Percentiles rank a stretch among this genome's conserved stretches.
Evolutionary conservation across 2,888 invertebrate species (phyloP).

Genomic region (Drosophila hamatofila): DNA sequence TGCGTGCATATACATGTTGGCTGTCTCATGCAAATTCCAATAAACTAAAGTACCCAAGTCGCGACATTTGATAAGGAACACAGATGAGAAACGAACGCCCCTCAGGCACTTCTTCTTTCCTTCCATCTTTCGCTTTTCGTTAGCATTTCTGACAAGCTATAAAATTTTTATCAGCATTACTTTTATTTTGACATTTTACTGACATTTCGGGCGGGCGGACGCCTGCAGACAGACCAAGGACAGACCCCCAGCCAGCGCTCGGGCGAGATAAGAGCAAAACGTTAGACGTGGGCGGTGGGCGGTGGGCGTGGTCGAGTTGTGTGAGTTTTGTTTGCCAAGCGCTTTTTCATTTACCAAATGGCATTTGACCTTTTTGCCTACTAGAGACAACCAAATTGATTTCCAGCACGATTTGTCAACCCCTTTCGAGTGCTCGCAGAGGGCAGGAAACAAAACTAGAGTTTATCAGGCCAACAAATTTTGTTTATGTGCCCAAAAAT

Average conservation of each 20-base stretch:
- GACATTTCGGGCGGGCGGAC: constrained; percentile 68
- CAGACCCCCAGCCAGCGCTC: background rate
- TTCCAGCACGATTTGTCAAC: constrained; percentile 78
- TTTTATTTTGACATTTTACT: constrained; percentile 82
- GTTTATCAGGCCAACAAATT: constrained; percentile 66
- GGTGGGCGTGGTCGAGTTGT: constrained; percentile 27
- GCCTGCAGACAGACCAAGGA: constrained; percentile 31
- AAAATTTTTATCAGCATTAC: constrained; percentile 80
- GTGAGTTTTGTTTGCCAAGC: constrained; percentile 44
- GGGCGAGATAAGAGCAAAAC: constrained; percentile 54
- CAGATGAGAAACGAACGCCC: constrained; percentile 55
- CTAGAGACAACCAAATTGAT: constrained; percentile 70
- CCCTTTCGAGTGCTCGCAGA: constrained; percentile 37
- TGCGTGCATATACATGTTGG: constrained; percentile 8
- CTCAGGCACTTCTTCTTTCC: constrained; percentile 32
- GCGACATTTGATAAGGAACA: constrained; percentile 74
- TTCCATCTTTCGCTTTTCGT: constrained; percentile 32
- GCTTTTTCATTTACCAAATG: constrained; percentile 75
- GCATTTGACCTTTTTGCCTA: constrained; percentile 69
- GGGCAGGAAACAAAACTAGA: constrained; percentile 40
- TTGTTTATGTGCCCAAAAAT: constrained; percentile 65
- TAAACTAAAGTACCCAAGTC: constrained; percentile 77
- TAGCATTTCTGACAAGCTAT: constrained; percentile 75
- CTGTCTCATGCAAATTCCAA: constrained; percentile 74
- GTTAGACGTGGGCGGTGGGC: constrained; percentile 39